Percentiles rank a stretch among this genome's conserved stretches.
Evolutionary conservation across 2,113 vertebrate species (phyloP).

Genomic region (Muscicapa adusta): DNA sequence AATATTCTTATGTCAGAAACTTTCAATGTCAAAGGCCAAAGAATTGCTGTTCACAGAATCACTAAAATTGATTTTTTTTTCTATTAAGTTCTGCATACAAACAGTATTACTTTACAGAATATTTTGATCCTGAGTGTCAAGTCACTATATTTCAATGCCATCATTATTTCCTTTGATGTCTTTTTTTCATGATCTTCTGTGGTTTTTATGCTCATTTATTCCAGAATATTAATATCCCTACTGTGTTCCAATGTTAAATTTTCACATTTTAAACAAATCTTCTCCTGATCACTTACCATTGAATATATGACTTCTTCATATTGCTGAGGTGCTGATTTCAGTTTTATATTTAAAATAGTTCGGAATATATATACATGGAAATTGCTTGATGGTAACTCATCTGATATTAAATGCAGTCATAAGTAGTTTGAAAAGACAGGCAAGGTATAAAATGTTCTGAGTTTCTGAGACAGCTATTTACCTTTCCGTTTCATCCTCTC

Average conservation of each 20-base stretch:
- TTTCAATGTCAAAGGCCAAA: not conserved
- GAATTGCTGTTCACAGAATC: not conserved
- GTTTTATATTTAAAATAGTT: not conserved
- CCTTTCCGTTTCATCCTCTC: not conserved
- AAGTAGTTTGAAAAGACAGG: not conserved
- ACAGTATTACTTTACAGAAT: not conserved
- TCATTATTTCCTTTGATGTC: not conserved
- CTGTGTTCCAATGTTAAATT: not conserved
- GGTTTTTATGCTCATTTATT: not conserved
- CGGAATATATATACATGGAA: not conserved
- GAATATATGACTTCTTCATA: not conserved
- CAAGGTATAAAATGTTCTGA: not conserved
- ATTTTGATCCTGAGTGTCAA: not conserved
- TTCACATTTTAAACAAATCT: not conserved
- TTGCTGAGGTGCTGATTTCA: not conserved
- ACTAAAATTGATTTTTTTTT: not conserved
- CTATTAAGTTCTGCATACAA: not conserved
- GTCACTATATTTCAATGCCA: not conserved
- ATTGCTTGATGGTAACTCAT: not conserved
- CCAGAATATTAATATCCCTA: not conserved
- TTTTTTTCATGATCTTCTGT: not conserved
- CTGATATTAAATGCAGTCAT: not conserved
- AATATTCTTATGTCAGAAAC: not conserved
- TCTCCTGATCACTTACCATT: not conserved
- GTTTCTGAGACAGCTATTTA: not conserved